Evolutionary conservation across 2,888 invertebrate species (phyloP).

Genomic region (Tenthredo scrophulariae): DNA sequence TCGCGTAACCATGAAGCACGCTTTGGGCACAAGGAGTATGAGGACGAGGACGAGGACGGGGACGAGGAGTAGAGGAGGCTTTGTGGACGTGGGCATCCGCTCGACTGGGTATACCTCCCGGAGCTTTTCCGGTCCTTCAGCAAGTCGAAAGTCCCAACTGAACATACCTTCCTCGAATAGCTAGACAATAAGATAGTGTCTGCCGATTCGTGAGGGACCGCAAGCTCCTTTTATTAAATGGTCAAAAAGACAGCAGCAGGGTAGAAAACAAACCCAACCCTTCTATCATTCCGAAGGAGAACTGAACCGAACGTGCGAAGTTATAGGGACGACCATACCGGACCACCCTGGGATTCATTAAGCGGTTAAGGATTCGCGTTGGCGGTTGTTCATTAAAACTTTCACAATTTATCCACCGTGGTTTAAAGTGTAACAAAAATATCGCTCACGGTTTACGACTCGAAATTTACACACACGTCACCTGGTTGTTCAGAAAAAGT

Average conservation of each 20-base stretch:
- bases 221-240: neutral
- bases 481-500: neutral
- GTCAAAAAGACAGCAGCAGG: neutral
- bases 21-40: constrained; percentile 35
- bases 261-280: neutral
- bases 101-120: constrained; percentile 58
- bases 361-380: neutral
- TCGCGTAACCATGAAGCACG: constrained; percentile 55
- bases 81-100: constrained; percentile 60
- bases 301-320: neutral
- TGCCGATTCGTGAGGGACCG: neutral
- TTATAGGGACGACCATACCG: neutral
- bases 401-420: constrained; percentile 22
- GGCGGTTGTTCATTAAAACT: constrained; percentile 31
- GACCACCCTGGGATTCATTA: neutral
- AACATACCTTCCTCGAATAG: neutral
- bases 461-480: neutral
- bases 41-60: constrained; percentile 50
- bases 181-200: constrained; percentile 6
- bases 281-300: neutral
- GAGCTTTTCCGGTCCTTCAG: constrained; percentile 58
- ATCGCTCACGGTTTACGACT: neutral
- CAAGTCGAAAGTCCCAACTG: constrained; percentile 20
- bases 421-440: constrained; percentile 1
- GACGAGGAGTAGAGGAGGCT: constrained; percentile 44